Conservation (phyloP, 2,797 vertebrate species). For the Steatocranus sp. region DNA sequence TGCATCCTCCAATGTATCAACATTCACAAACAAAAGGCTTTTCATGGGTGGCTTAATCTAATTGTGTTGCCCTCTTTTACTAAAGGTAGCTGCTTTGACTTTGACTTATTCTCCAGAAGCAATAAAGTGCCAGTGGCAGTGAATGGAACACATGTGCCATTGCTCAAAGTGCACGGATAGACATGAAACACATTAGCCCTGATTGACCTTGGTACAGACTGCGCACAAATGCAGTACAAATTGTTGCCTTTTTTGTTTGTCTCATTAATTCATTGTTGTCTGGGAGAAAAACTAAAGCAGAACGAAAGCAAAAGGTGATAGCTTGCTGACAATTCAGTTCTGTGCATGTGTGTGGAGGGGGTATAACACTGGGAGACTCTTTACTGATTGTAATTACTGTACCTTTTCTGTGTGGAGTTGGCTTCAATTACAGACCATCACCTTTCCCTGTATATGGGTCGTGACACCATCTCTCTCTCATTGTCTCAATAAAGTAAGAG, state of each 20-base stretch:
- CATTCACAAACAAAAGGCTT: conserved; percentile 57
- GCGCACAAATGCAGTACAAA: conserved; percentile 16
- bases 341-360: neutral
- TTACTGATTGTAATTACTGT: conserved; percentile 61
- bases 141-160: conserved; percentile 23
- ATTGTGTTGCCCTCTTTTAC: conserved; percentile 56
- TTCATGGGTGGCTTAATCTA: conserved; percentile 69
- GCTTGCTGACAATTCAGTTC: neutral
- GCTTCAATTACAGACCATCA: conserved; percentile 51
- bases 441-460: conserved; percentile 31
- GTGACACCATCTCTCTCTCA: conserved; percentile 35
- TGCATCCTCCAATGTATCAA: conserved; percentile 47
- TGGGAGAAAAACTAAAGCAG: conserved; percentile 16
- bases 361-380: neutral
- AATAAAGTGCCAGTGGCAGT: conserved; percentile 22
- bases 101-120: conserved; percentile 57
- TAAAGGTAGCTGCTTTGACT: conserved; percentile 57
- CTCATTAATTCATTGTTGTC: conserved; percentile 38
- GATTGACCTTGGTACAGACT: conserved; percentile 50
- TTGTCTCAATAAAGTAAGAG: conserved; percentile 40
- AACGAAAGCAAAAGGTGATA: neutral
- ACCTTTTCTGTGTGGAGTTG: conserved; percentile 29
- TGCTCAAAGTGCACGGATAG: conserved; percentile 48
- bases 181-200: conserved; percentile 47
- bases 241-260: conserved; percentile 16